Conservation (phyloP, 1,140 invertebrate species). For the Calycopis cecrops region DNA sequence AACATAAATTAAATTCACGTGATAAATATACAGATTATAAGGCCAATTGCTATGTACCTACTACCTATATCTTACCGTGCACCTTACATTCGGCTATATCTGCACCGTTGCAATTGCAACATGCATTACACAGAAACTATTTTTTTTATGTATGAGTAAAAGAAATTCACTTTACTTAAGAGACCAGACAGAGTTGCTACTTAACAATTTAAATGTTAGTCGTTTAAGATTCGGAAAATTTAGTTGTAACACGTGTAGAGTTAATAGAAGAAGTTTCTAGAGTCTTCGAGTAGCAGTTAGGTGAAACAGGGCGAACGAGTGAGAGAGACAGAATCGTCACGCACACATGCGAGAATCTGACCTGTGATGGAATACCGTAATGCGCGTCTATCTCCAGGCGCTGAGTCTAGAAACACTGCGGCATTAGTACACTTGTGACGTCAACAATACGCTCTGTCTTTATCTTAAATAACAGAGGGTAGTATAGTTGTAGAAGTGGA, state of each 20-base stretch:
- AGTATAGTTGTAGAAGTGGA: too few relatives aligned
- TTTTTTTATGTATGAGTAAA: too few relatives aligned
- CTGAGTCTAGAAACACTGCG: constrained; percentile 85
- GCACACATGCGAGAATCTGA: constrained; percentile 72
- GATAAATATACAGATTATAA: too few relatives aligned
- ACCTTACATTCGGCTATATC: too few relatives aligned
- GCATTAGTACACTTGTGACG: constrained; percentile 1
- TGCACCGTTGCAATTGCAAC: too few relatives aligned
- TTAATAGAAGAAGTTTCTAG: neutral
- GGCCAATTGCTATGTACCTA: too few relatives aligned
- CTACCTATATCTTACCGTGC: too few relatives aligned
- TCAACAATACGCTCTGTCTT: neutral
- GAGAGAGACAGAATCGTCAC: neutral
- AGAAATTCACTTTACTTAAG: too few relatives aligned
- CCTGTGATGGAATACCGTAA: constrained; percentile 86
- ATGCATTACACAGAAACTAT: too few relatives aligned
- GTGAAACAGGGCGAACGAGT: neutral
- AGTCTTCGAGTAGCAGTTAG: neutral
- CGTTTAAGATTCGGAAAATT: neutral
- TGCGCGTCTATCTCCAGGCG: constrained; percentile 94
- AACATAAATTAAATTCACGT: too few relatives aligned
- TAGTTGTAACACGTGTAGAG: constrained; percentile 6
- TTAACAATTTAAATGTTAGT: neutral
- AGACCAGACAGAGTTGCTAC: too few relatives aligned
- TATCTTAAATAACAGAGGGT: neutral